Evolutionary conservation across 2,113 vertebrate species (phyloP), one percentile per base, ranked within the genome.

Genomic region (Apteryx mantelli): DNA sequence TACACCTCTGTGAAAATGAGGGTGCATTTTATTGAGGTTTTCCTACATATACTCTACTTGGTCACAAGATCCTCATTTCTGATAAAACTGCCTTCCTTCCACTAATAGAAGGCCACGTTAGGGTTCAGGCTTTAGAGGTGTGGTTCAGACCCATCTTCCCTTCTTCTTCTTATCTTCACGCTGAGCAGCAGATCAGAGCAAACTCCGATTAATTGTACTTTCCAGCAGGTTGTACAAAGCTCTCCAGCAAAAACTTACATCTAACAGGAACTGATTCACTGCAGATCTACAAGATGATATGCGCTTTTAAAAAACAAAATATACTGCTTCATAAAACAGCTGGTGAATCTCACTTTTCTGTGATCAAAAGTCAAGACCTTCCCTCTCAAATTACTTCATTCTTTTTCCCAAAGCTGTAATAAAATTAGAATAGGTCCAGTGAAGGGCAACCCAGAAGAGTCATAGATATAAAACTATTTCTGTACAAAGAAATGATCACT

Each of bases 201-300:
- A 69, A 8, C 32, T 66, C 69, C 30, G 69, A 76, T 38, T 56
- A 89, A 70, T 7, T 89, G 79, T 78, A 77, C 70, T 95, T 95
- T 95, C 87, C 94, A 94, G 58, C 40, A 66, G 86, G 36, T 64
- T 42, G 26, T 64, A 86, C 68, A 34, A 78, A 96, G 66, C 55
- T 78, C 66, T 77, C 70, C 89, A 94, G 42, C 11, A 91, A 85
- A 86, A 89, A 8, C 13, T 46, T 13, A 0, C 70, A 82, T 87
- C 81, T 74, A 18, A 85, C 70, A 91, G 87, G 81, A 97, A 95
- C 94, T 89, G 86, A 82, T 86, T 94, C 78, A 60, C 75, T 69
- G 83, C 92, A 87, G 91, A 92, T 93, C 69, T 79, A 30, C 0
- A 0, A 36, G 46, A 38, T 1, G 36, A 94, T 75, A 52, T 2